Conservation (phyloP, 2,888 invertebrate genomes). For the Trisateles emortualis region DNA sequence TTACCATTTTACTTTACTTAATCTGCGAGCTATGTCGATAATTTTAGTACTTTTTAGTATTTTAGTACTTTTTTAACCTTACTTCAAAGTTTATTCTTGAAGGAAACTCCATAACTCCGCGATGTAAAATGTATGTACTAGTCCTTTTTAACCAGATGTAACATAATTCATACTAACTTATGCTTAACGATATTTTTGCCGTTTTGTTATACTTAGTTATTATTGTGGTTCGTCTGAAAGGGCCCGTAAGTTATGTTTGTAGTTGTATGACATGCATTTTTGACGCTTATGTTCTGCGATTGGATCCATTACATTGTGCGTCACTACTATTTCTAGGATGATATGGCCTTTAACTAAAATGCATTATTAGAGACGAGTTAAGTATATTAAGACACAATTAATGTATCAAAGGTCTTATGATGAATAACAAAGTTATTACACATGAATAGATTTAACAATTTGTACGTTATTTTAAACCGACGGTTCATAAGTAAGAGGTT, state of each 20-base stretch:
- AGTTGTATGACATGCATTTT: conserved; percentile 11
- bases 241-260: not conserved
- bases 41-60: too few relatives aligned
- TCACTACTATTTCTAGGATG: conserved; percentile 46
- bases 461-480: conserved; percentile 63
- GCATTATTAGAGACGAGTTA: conserved; percentile 60
- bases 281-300: conserved; percentile 25
- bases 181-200: too few relatives aligned
- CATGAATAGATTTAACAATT: conserved; percentile 66
- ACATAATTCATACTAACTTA: too few relatives aligned
- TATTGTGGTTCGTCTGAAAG: not conserved
- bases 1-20: too few relatives aligned
- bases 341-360: conserved; percentile 70
- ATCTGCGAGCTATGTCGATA: too few relatives aligned
- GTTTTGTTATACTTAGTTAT: not conserved
- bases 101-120: too few relatives aligned
- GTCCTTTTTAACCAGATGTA: too few relatives aligned
- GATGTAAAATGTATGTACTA: too few relatives aligned
- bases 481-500: conserved; percentile 47
- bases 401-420: conserved; percentile 75
- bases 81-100: too few relatives aligned
- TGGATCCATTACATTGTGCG: conserved; percentile 34
- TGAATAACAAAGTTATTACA: conserved; percentile 57
- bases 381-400: conserved; percentile 71
- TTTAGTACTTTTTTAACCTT: too few relatives aligned